A percentile compares a stretch with the other conserved stretches of the same genome.
phyloP scores from a whole-genome alignment of 1,140 invertebrate species.

The Tenebrio molitor region DNA sequence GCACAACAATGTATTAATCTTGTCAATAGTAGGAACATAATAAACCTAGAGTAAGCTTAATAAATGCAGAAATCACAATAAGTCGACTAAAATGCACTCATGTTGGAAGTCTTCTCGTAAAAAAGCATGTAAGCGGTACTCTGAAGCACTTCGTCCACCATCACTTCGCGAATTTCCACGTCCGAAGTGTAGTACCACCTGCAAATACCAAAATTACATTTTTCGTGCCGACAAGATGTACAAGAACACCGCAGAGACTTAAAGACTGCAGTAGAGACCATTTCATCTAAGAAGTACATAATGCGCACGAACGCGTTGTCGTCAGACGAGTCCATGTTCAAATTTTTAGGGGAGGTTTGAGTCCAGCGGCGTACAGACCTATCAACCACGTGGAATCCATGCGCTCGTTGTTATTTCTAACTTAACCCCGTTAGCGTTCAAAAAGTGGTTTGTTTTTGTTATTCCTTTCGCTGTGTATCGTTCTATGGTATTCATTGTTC shows the following conservation, averaged over 20 bases:
- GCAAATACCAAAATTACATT: constrained; percentile 35
- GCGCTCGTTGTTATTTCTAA: too few relatives aligned
- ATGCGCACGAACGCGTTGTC: too few relatives aligned
- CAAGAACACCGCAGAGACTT: too few relatives aligned
- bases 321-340: too few relatives aligned
- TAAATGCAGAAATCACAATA: constrained; percentile 33
- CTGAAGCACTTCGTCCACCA: constrained; percentile 75
- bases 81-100: constrained; percentile 57
- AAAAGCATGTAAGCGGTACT: constrained; percentile 77
- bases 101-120: constrained; percentile 71
- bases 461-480: too few relatives aligned
- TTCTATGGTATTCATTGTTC: too few relatives aligned
- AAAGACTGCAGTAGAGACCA: too few relatives aligned
- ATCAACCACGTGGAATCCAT: too few relatives aligned
- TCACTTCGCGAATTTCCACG: constrained; percentile 76
- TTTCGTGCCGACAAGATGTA: constrained; percentile 1
- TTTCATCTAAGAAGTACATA: not conserved
- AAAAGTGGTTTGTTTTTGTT: too few relatives aligned
- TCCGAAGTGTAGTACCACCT: constrained; percentile 80
- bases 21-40: constrained; percentile 29
- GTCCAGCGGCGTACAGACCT: too few relatives aligned
- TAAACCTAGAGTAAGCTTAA: constrained; percentile 22
- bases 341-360: too few relatives aligned
- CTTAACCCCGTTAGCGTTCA: too few relatives aligned
- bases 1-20: constrained; percentile 6